Base-by-base conservation (phyloP, 1,140 invertebrate species). In the Drosophila novamexicana region DNA sequence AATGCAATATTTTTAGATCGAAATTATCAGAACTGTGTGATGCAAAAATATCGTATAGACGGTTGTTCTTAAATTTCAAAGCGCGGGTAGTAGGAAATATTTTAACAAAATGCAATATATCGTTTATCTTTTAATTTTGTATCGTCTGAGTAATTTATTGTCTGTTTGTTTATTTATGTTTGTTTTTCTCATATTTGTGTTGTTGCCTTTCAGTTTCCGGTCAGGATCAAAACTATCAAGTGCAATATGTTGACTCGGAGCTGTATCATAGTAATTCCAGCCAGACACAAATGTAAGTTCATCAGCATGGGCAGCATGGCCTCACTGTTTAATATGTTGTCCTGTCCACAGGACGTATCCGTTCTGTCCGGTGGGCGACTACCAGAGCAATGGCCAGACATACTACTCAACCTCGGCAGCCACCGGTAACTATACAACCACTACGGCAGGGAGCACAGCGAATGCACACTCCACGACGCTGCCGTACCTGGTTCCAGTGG, bases 301-400 rank as follows among this genome's bases (percentile, higher is more conserved):
- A 59, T 45, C 14, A 36, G 7, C 12, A 7, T 6, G 10, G 29
- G 14, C n/a, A 16, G 18, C 4, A 9, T 44, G 56, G 56, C 9
- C 29, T 6, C 16, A 22, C 36, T 66, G 14, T 53, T 50, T 61
- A 53, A 79, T 49, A 62, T 47, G 62, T 50, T 6, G 57, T 5
- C 37, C 37, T 50, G 9, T 32, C 14, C 93, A 74, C 79, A 96
- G 96, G 95, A 95, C 95, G 75, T 97, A 97, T 93, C 96, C 96
- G 68, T 96, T 97, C 40, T 97, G 97, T 91, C 96, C 96, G 63
- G 96, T 97, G 67, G 96, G 95, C 7, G 95, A 96, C 91, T 94
- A 95, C 72, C 95, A 94, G 74, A 93, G 64, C 91, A 93, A 71
- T 93, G 94, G 64, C 14, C 92, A 92, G 80, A 84, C 90, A 14